Conservation (phyloP, 2,113 vertebrate species). For the Cariama cristata region DNA sequence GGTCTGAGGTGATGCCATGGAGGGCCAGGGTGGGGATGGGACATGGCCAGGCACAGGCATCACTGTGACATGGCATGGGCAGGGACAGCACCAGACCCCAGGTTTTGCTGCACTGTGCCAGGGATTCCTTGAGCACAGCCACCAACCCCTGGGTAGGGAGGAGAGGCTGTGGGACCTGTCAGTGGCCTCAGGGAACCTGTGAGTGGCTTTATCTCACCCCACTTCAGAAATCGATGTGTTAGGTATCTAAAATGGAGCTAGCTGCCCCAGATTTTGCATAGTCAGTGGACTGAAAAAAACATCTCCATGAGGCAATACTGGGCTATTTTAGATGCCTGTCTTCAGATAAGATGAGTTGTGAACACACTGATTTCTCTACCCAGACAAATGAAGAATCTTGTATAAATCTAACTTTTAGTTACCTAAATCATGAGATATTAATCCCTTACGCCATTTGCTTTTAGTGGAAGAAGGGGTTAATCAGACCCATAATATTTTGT, state of each 20-base stretch:
- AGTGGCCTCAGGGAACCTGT: accelerated
- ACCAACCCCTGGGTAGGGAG: neutral
- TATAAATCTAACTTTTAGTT: neutral
- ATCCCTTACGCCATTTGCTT: neutral
- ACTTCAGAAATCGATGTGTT: neutral
- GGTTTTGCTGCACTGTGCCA: neutral
- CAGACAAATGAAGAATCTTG: neutral
- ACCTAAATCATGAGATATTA: neutral
- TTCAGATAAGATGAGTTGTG: neutral
- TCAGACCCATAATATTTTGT: neutral
- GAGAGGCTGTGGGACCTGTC: neutral
- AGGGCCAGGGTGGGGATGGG: neutral
- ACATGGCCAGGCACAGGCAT: neutral
- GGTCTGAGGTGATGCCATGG: accelerated
- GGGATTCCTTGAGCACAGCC: neutral
- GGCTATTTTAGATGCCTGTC: neutral
- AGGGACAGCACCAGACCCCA: neutral
- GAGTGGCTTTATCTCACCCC: neutral
- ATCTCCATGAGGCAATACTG: neutral
- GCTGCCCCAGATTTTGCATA: neutral
- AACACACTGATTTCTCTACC: neutral
- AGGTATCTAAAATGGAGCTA: neutral
- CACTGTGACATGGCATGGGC: accelerated
- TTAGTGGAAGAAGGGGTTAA: neutral
- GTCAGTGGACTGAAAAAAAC: accelerated